A percentile compares a stretch with the other conserved stretches of the same genome.
phyloP scores from a whole-genome alignment of 2,113 vertebrate species.

The Emydura subglobosa region DNA sequence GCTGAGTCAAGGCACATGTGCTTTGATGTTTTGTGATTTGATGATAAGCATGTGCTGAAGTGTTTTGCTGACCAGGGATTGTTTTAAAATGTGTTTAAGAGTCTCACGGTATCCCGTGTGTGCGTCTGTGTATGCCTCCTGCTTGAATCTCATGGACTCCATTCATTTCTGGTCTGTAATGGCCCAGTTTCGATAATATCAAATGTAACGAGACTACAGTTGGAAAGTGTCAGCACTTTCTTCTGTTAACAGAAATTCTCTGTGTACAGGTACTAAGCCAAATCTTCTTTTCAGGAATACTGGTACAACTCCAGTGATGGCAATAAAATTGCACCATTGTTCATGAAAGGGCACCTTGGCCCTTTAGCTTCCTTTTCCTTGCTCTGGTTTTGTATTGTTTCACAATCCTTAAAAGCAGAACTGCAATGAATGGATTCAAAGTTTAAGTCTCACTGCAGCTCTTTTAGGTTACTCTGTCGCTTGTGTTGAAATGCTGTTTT shows the following conservation, averaged over 20 bases:
- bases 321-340: background rate
- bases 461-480: background rate
- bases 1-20: background rate
- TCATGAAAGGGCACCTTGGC: background rate
- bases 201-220: slow-evolving; percentile 16
- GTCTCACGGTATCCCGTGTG: background rate
- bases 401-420: background rate
- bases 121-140: background rate
- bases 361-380: background rate
- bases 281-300: background rate
- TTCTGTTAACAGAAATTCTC: background rate
- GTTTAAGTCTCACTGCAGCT: background rate
- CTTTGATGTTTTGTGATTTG: background rate
- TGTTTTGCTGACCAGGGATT: background rate
- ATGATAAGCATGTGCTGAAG: background rate
- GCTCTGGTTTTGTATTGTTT: background rate
- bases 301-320: background rate
- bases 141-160: background rate
- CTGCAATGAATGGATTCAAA: background rate
- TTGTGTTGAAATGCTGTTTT: background rate
- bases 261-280: background rate
- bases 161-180: background rate
- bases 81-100: background rate
- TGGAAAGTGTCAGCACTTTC: background rate
- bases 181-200: background rate